Percentiles rank a stretch among this genome's conserved stretches.
Conservation (phyloP, 1,140 invertebrate species). For the Charaxes varanes region DNA sequence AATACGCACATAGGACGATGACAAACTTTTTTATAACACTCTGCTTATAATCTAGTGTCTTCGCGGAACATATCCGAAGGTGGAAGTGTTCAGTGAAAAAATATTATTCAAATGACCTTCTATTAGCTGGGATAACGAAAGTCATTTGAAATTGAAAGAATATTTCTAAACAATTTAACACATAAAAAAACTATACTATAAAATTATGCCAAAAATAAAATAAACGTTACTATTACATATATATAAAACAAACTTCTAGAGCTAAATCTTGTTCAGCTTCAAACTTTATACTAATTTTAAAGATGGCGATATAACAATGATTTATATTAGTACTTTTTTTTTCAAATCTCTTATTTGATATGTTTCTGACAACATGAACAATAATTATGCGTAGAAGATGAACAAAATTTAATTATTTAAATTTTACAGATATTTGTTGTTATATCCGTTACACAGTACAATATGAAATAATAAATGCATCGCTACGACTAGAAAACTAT, state of each 20-base stretch:
- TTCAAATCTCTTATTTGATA: no score
- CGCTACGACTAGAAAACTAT: constrained; percentile 8
- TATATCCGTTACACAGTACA: no score
- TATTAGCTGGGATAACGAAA: constrained; percentile 62
- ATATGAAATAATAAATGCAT: constrained; percentile 11
- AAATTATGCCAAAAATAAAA: background rate
- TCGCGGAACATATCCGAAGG: background rate
- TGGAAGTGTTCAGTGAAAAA: constrained; percentile 3
- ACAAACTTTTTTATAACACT: constrained; percentile 6
- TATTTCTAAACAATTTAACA: constrained; percentile 13
- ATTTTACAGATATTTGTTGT: no score
- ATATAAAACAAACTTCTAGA: constrained; percentile 11
- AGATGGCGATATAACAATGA: constrained; percentile 7
- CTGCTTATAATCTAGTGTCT: constrained; percentile 6
- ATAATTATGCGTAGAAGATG: constrained; percentile 29
- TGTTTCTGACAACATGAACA: constrained; percentile 32
- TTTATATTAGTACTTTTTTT: constrained; percentile 14
- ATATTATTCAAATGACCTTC: constrained; percentile 42
- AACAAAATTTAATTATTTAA: constrained; percentile 30
- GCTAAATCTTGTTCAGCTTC: constrained; percentile 47
- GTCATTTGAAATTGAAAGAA: constrained; percentile 34
- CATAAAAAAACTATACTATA: constrained; percentile 5
- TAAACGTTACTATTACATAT: constrained; percentile 1
- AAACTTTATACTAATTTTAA: constrained; percentile 4
- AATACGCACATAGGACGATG: no score